A percentile compares a stretch with the other conserved stretches of the same genome.
phyloP scores from a whole-genome alignment of 2,797 vertebrate species.

The Natrix natrix region DNA sequence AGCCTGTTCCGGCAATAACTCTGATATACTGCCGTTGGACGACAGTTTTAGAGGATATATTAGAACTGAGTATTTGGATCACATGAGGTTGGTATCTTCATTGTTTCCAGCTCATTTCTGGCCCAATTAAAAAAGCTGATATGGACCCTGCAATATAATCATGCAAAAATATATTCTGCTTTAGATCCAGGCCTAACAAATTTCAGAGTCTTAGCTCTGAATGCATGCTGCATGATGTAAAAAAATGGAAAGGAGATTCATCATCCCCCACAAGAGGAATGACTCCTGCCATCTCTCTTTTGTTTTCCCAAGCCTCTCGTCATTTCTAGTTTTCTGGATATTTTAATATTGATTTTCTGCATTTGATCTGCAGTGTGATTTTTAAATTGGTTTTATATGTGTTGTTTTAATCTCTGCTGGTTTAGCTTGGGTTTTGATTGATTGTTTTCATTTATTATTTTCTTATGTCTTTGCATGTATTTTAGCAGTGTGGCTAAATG shows the following conservation, averaged over 20 bases:
- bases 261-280: neutral
- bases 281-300: neutral
- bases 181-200: neutral
- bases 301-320: neutral
- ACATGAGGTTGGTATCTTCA: neutral
- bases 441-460: neutral
- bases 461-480: neutral
- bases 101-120: neutral
- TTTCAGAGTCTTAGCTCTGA: neutral
- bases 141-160: neutral
- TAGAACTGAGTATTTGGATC: neutral
- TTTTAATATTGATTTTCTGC: neutral
- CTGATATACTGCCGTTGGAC: neutral
- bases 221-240: neutral
- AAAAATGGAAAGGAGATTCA: neutral
- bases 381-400: neutral
- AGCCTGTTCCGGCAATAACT: neutral
- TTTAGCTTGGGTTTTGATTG: neutral
- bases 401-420: neutral
- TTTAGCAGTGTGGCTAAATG: neutral
- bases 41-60: neutral
- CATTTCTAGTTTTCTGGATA: neutral
- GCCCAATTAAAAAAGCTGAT: neutral
- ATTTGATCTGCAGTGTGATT: neutral
- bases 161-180: neutral